Base-by-base conservation (phyloP, 2,888 invertebrate species). In the Ceramica pisi region DNA sequence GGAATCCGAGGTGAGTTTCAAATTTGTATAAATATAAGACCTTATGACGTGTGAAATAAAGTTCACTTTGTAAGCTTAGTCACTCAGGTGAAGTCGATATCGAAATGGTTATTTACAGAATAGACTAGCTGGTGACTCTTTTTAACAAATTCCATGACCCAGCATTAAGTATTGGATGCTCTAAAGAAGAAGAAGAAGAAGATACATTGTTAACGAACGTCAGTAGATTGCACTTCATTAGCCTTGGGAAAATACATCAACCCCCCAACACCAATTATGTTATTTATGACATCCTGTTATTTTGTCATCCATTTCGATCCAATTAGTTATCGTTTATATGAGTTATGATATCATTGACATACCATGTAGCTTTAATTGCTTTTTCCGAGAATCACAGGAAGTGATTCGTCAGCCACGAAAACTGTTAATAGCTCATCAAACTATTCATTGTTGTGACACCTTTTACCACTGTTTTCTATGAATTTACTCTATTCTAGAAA, bases 331-430 rank as follows among this genome's bases (percentile, higher is more conserved):
- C 21, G 16, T 23, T 48, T 9, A 12, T 26, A 16, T 31, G 14
- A 31, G 23, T 26, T 41, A n/a, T 48, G 62, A 55, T 71, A 62
- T 71, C 41, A 44, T 6, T 26, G 26, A 2, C 46, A 38, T 48
- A 38, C 31, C 4, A 31, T 31, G 31, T 57, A 16, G 71, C 1
- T 12, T 1, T 26, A 64, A 64, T 48, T 64, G 50, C 12, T 46
- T 48, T 31, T 56, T 72, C 50, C 10, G 23, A 65, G 23, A 72
- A 64, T 35, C 23, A 38, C 41, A 35, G 65, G 44, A 51, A 64
- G 16, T 72, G 10, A 46, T 55, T 64, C 35, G 21, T 57, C 41
- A 31, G 23, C 14, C 21, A 48, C 6, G n/a, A 59, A 48, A 41
- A 26, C 12, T 21, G 50, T 64, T 14, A 64, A 16, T 8, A 10